A percentile compares a stretch with the other conserved stretches of the same genome.
phyloP scores from a whole-genome alignment of 2,888 invertebrate species.

The Stenotaenia linearis region DNA sequence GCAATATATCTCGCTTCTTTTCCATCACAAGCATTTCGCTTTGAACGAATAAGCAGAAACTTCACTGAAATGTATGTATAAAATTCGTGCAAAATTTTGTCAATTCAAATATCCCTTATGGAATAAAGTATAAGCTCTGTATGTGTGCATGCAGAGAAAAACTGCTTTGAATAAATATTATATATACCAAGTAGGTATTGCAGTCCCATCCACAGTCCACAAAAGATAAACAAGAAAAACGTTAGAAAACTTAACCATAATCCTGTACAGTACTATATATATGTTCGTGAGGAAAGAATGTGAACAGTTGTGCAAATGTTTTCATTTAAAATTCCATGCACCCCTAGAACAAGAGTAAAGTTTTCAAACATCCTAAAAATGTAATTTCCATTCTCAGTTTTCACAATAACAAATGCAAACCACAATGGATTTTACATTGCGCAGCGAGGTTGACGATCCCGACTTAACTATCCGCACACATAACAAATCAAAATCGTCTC shows the following conservation, averaged over 20 bases:
- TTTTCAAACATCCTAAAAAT: constrained; percentile 21
- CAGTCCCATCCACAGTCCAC: constrained; percentile 4
- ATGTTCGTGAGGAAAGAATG: background rate
- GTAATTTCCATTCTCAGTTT: constrained; percentile 8
- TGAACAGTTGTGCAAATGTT: constrained; percentile 24
- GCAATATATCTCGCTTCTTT: background rate
- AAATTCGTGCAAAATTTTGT: constrained; percentile 14
- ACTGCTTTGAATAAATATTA: constrained; percentile 16
- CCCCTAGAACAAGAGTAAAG: constrained; percentile 5
- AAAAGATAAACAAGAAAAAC: constrained; percentile 24
- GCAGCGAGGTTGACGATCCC: background rate
- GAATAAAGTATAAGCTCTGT: background rate
- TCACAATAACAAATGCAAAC: constrained; percentile 13
- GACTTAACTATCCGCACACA: background rate
- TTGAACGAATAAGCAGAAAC: constrained; percentile 5
- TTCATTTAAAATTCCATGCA: constrained; percentile 22
- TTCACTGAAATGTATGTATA: background rate
- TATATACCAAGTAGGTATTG: constrained; percentile 20
- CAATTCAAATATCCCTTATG: background rate
- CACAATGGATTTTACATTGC: background rate
- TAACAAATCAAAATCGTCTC: background rate
- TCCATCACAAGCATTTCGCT: background rate
- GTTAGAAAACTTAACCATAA: constrained; percentile 26
- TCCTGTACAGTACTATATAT: background rate
- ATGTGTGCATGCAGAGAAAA: background rate